phyloP scores from a whole-genome alignment of 2,888 invertebrate genomes.

The Phalera bucephala region DNA sequence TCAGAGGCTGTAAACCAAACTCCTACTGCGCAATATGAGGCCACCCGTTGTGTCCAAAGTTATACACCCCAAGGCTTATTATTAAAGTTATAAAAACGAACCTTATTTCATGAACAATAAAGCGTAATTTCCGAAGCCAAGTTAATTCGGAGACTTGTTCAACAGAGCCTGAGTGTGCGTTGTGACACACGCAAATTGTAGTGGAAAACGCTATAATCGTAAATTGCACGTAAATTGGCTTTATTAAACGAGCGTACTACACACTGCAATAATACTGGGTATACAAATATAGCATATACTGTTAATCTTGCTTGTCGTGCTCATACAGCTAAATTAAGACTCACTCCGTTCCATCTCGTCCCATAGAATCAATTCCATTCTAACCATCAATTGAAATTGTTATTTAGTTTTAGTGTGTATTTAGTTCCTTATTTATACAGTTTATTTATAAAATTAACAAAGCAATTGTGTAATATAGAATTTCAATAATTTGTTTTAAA shows the following conservation, averaged over 20 bases:
- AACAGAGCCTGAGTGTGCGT: slow-evolving; percentile 34
- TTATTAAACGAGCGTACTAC: slow-evolving; percentile 43
- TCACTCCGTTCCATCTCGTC: too few species aligned
- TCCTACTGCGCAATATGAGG: slow-evolving; percentile 48
- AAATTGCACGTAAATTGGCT: slow-evolving; percentile 52
- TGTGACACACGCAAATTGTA: slow-evolving; percentile 55
- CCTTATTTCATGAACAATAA: slow-evolving; percentile 18
- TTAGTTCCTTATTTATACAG: too few species aligned
- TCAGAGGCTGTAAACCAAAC: slow-evolving; percentile 47
- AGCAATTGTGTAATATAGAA: too few species aligned
- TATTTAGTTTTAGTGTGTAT: too few species aligned
- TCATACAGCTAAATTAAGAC: too few species aligned
- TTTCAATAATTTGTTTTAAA: too few species aligned
- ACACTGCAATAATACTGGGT: slow-evolving; percentile 31
- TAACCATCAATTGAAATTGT: too few species aligned
- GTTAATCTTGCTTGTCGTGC: slow-evolving; percentile 1
- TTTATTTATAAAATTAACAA: too few species aligned
- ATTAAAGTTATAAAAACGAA: slow-evolving; percentile 12
- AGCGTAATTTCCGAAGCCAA: slow-evolving; percentile 14
- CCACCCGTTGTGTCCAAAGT: slow-evolving; percentile 37
- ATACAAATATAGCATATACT: slow-evolving; percentile 1
- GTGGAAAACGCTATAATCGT: slow-evolving; percentile 48
- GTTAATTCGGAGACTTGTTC: slow-evolving; percentile 29
- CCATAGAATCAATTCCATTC: too few species aligned
- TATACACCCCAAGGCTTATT: slow-evolving; percentile 26